A percentile compares a stretch with the other conserved stretches of the same genome.
These are phyloP conservation scores for Urechis unicinctus DNA, from an alignment of 2,888 invertebrate species.

Conservation along the genomic window DNA sequence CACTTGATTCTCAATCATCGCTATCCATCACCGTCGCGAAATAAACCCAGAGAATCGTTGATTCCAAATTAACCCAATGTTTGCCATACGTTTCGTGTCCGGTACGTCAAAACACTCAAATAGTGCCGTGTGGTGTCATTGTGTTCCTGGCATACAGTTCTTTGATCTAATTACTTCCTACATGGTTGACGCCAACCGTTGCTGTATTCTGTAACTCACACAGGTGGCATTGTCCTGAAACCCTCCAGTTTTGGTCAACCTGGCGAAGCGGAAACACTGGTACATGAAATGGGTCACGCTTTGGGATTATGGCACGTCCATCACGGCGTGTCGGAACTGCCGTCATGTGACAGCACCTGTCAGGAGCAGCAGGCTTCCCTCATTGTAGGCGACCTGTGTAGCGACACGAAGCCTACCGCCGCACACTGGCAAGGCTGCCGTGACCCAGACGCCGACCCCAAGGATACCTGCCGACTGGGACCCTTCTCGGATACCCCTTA, in stretches of 20 bases:
- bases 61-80: no score
- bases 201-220: no score
- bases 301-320: neutral
- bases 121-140: no score
- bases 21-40: no score
- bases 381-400: neutral
- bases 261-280: neutral
- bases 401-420: neutral
- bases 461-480: neutral
- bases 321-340: neutral
- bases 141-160: no score
- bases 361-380: neutral
- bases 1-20: no score
- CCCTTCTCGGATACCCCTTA: neutral
- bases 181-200: no score
- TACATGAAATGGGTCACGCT: neutral
- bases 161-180: no score
- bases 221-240: neutral
- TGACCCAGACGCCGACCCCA: neutral
- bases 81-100: no score
- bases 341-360: neutral
- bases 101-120: no score
- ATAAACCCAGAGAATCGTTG: no score
- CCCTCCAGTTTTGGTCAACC: neutral
- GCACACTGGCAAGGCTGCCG: neutral